Evolutionary conservation across 2,888 invertebrate species (phyloP).

Genomic region (Plagodis pulveraria): DNA sequence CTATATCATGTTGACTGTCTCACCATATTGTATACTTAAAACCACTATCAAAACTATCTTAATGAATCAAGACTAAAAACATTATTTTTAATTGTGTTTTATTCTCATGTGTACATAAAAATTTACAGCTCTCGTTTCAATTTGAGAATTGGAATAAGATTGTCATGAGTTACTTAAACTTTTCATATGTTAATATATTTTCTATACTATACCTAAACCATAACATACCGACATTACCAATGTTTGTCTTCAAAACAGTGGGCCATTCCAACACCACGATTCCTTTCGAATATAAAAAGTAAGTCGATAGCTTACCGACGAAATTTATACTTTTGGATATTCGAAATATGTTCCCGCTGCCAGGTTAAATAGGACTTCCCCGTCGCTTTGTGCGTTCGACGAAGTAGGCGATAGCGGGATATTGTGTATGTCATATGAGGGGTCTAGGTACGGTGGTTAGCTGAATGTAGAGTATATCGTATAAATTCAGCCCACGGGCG

Average conservation of each 20-base stretch:
- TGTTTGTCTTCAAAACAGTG: slow-evolving; percentile 82
- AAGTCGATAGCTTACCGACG: slow-evolving; percentile 83
- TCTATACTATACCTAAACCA: slow-evolving; percentile 27
- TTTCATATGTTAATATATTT: not conserved
- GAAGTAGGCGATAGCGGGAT: slow-evolving; percentile 24
- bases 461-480: slow-evolving; percentile 78
- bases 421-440: slow-evolving; percentile 41
- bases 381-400: slow-evolving; percentile 15
- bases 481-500: slow-evolving; percentile 83
- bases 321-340: slow-evolving; percentile 85
- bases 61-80: too few species aligned
- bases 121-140: too few species aligned
- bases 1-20: too few species aligned
- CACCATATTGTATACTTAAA: too few species aligned
- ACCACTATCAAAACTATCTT: too few species aligned
- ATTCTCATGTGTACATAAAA: too few species aligned
- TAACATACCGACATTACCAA: slow-evolving; percentile 48
- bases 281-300: slow-evolving; percentile 81
- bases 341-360: slow-evolving; percentile 76
- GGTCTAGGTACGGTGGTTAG: slow-evolving; percentile 57
- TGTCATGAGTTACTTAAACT: too few species aligned
- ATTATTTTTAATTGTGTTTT: too few species aligned
- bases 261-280: slow-evolving; percentile 75
- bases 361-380: slow-evolving; percentile 48
- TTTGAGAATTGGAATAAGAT: too few species aligned